phyloP scores from a whole-genome alignment of 1,140 invertebrate genomes.

The Drosophila mauritiana region DNA sequence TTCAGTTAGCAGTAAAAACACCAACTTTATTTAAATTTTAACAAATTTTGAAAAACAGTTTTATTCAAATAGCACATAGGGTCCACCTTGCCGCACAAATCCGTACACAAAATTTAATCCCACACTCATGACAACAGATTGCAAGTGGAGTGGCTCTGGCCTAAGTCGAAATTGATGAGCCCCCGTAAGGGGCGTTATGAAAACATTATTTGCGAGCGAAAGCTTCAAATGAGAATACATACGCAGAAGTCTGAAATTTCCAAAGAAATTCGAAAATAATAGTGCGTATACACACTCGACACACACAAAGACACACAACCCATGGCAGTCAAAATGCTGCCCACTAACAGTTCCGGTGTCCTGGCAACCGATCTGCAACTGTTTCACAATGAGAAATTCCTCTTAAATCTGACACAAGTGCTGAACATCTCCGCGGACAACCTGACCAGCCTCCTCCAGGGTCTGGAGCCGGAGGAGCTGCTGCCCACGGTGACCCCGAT shows the following conservation, averaged over 20 bases:
- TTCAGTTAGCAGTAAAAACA: no score
- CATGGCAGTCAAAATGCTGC: slow-evolving; percentile 64
- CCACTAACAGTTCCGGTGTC: slow-evolving; percentile 41
- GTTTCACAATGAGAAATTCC: slow-evolving; percentile 74
- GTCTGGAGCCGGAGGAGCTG: slow-evolving; percentile 52
- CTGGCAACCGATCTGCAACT: slow-evolving; percentile 53
- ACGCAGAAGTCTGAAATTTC: slow-evolving; percentile 5
- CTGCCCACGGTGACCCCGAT: slow-evolving; percentile 40
- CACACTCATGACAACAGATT: slow-evolving; percentile 48
- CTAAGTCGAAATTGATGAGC: slow-evolving; percentile 66
- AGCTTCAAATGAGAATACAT: slow-evolving; percentile 23
- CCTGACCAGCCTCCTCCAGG: slow-evolving; percentile 69
- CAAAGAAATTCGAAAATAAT: slow-evolving; percentile 31
- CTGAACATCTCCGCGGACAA: slow-evolving; percentile 80
- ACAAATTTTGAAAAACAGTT: no score
- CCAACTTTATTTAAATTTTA: not conserved
- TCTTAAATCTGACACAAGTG: slow-evolving; percentile 79
- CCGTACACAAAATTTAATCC: slow-evolving; percentile 30
- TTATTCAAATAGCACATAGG: not conserved
- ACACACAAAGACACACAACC: slow-evolving; percentile 1
- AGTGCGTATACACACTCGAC: not conserved
- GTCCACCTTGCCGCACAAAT: slow-evolving; percentile 13
- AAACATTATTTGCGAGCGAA: slow-evolving; percentile 30
- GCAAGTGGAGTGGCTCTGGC: slow-evolving; percentile 22
- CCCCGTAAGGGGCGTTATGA: slow-evolving; percentile 54